These are phyloP conservation scores for Petrolisthes cinctipes DNA, from an alignment of 2,888 invertebrate genomes.

Conservation along the genomic window DNA sequence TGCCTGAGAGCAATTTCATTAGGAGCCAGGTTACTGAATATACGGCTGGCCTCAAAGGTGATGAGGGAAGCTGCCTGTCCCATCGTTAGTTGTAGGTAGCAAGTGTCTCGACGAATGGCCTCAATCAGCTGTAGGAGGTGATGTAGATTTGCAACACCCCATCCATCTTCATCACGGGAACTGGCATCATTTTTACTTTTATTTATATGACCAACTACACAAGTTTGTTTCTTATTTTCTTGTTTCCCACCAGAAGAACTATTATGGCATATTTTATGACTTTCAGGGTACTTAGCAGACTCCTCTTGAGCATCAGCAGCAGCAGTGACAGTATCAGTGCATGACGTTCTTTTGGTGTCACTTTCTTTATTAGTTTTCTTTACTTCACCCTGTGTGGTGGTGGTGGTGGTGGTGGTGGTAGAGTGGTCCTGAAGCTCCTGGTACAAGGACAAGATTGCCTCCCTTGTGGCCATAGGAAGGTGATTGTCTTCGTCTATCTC, in stretches of 20 bases:
- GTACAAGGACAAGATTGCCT: conserved; percentile 28
- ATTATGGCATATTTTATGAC: no score
- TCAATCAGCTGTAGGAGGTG: conserved; percentile 50
- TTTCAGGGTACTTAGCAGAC: no score
- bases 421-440: conserved; percentile 23
- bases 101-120: conserved; percentile 42
- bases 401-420: not conserved
- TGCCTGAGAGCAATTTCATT: conserved; percentile 13
- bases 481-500: conserved; percentile 50
- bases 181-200: no score
- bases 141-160: conserved; percentile 44
- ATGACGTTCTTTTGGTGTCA: no score
- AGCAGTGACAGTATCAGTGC: no score
- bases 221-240: no score
- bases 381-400: not conserved
- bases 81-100: conserved; percentile 42
- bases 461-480: conserved; percentile 43
- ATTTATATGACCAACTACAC: no score
- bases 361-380: not conserved
- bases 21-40: conserved; percentile 27
- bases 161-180: no score
- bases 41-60: conserved; percentile 36
- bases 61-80: conserved; percentile 48
- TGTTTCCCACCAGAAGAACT: no score
- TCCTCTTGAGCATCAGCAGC: not conserved